phyloP scores from a whole-genome alignment of 2,797 vertebrate species.

The Spinus pinus region DNA sequence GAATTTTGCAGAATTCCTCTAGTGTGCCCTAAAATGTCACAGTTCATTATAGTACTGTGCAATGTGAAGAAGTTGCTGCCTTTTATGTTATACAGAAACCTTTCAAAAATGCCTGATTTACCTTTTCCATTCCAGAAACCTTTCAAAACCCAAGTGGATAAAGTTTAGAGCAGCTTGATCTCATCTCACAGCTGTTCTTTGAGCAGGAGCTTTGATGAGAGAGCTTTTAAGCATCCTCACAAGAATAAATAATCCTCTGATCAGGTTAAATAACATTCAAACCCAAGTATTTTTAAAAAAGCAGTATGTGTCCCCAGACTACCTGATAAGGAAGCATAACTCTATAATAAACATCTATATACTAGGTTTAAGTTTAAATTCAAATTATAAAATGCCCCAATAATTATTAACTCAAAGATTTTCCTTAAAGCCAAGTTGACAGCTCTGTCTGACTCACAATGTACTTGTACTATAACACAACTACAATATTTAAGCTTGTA shows the following conservation, averaged over 20 bases:
- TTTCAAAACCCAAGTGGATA: neutral
- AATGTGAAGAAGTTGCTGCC: neutral
- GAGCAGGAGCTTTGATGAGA: neutral
- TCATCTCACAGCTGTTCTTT: neutral
- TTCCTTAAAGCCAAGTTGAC: neutral
- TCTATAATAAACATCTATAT: neutral
- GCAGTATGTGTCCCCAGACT: fast-evolving
- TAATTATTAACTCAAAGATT: neutral
- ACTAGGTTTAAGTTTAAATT: neutral
- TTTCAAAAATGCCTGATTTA: neutral
- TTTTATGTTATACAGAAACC: neutral
- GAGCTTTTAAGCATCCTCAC: neutral
- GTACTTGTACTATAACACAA: neutral
- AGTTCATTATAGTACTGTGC: neutral
- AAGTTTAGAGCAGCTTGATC: neutral
- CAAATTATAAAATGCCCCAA: neutral
- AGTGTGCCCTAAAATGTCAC: neutral
- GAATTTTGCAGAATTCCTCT: neutral
- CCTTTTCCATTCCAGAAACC: neutral
- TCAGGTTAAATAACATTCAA: neutral
- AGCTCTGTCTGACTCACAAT: neutral
- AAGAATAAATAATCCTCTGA: neutral
- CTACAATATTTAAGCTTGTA: neutral
- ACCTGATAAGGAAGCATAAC: neutral
- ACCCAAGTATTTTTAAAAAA: neutral